phyloP scores from a whole-genome alignment of 2,113 vertebrate genomes.

The Ceyx margarethae region DNA sequence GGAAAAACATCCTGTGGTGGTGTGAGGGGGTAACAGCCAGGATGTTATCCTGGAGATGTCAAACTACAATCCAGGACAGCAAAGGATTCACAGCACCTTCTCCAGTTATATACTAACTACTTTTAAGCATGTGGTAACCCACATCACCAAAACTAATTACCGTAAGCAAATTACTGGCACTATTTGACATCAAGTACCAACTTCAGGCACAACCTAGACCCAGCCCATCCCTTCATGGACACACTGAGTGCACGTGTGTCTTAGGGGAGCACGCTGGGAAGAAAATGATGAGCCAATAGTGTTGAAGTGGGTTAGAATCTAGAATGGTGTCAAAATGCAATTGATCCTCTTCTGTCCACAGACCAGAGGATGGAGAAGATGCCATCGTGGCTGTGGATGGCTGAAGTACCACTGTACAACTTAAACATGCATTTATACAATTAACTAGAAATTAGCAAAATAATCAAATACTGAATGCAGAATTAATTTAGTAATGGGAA shows the following conservation, averaged over 20 bases:
- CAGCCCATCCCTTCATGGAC: not conserved
- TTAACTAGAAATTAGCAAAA: not conserved
- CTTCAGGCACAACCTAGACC: not conserved
- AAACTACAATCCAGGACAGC: not conserved
- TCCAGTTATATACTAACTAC: not conserved
- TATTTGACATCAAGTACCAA: not conserved
- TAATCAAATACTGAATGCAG: not conserved
- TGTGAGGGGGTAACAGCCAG: not conserved
- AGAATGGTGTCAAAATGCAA: not conserved
- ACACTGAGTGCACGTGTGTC: not conserved
- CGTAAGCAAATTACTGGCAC: not conserved
- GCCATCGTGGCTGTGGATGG: not conserved
- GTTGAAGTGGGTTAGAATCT: not conserved
- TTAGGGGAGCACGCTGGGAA: not conserved
- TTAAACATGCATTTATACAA: not conserved
- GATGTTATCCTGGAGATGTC: not conserved
- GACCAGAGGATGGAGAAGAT: not conserved
- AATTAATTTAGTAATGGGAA: not conserved
- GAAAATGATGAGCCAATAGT: not conserved
- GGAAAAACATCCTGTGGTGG: not conserved
- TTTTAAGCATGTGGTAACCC: not conserved
- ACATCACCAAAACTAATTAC: not conserved
- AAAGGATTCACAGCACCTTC: not conserved
- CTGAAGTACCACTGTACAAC: not conserved
- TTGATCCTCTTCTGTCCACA: not conserved